Evolutionary conservation across 2,888 invertebrate genomes (phyloP).

Genomic region (Gari tellinella): DNA sequence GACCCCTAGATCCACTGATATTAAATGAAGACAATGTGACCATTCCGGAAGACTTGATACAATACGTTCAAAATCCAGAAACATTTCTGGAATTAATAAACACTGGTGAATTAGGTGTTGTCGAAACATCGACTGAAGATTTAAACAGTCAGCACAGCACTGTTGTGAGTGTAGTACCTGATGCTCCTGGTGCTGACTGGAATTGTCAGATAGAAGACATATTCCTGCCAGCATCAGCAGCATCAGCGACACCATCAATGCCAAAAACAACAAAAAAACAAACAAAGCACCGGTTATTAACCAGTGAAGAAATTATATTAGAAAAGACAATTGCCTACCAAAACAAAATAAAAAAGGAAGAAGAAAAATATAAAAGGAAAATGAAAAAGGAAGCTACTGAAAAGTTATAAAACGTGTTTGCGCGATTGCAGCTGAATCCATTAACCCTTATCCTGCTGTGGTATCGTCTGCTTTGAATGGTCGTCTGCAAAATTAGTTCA

Average conservation of each 20-base stretch:
- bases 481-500: too few species aligned
- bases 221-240: not conserved
- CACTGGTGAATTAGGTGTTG: not conserved
- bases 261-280: not conserved
- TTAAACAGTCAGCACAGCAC: too few species aligned
- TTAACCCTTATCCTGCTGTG: too few species aligned
- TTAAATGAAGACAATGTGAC: not conserved
- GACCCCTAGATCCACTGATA: not conserved
- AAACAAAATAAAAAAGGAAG: slow-evolving; percentile 1
- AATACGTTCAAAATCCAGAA: not conserved
- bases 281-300: slow-evolving; percentile 3
- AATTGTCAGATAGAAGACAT: not conserved
- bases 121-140: too few species aligned
- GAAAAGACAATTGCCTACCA: slow-evolving; percentile 1
- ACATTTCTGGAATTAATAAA: not conserved
- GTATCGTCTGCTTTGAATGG: too few species aligned
- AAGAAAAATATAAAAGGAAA: slow-evolving; percentile 4
- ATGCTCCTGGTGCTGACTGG: not conserved
- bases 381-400: not conserved
- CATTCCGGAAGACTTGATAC: not conserved
- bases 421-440: too few species aligned
- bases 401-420: not conserved
- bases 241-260: not conserved
- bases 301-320: slow-evolving; percentile 3
- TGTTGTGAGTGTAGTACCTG: not conserved